phyloP scores from a whole-genome alignment of 1,140 invertebrate species.

The Drosophila dunni region DNA sequence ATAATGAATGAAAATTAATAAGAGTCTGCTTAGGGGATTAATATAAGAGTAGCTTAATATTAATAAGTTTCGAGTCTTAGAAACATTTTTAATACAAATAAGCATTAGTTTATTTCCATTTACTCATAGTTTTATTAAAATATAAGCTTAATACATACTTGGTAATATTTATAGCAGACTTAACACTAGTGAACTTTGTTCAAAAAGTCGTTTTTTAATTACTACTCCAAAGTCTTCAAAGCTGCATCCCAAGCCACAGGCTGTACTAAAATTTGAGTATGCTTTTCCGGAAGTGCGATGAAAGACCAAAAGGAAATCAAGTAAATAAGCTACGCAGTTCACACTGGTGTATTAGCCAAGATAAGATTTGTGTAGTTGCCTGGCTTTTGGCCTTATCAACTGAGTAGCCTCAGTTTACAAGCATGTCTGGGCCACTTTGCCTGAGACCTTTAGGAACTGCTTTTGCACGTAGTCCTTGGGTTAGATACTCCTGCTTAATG shows the following conservation, averaged over 20 bases:
- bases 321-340: constrained; percentile 17
- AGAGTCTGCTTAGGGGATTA: too few species aligned
- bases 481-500: constrained; percentile 28
- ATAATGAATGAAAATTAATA: too few species aligned
- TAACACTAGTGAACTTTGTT: too few species aligned
- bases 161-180: too few species aligned
- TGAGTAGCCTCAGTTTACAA: constrained; percentile 19
- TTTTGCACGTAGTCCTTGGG: constrained; percentile 33
- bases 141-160: too few species aligned
- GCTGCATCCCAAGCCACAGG: background rate
- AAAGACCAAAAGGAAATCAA: background rate
- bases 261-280: background rate
- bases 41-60: too few species aligned
- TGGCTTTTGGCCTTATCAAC: constrained; percentile 26
- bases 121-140: too few species aligned
- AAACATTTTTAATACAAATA: too few species aligned
- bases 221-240: background rate
- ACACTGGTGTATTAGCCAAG: constrained; percentile 5
- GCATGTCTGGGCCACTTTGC: background rate
- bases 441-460: constrained; percentile 2
- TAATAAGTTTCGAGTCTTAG: too few species aligned
- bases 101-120: too few species aligned
- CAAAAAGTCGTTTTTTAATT: too few species aligned
- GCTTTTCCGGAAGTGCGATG: too few species aligned
- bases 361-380: constrained; percentile 23